A percentile compares a stretch with the other conserved stretches of the same genome.
Evolutionary conservation across 2,888 invertebrate genomes (phyloP).

Genomic region (Fissipunctia ypsillon): DNA sequence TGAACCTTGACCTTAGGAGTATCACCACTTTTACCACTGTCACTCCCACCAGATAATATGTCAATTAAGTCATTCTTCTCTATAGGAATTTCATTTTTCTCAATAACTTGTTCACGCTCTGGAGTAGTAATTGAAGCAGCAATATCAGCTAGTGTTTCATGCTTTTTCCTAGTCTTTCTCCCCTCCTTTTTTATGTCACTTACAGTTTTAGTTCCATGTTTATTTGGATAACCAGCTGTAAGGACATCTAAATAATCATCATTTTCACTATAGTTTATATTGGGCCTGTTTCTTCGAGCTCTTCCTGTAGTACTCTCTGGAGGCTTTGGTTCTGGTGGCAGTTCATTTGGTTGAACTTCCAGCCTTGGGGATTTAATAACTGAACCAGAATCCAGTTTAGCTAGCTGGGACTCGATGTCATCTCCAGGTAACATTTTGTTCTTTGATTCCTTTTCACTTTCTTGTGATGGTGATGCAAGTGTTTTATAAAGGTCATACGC

Average conservation of each 20-base stretch:
- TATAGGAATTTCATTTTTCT: constrained; percentile 75
- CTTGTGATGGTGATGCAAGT: constrained; percentile 86
- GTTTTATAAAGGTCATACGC: constrained; percentile 89
- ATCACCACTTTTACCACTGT: constrained; percentile 75
- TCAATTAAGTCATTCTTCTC: constrained; percentile 83
- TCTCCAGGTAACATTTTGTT: constrained; percentile 75
- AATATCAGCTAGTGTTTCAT: constrained; percentile 74
- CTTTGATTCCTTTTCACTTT: constrained; percentile 76
- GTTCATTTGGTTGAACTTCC: constrained; percentile 81
- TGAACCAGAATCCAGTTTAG: constrained; percentile 80
- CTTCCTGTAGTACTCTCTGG: constrained; percentile 82
- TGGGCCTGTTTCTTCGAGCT: constrained; percentile 86
- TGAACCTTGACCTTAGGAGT: constrained; percentile 77
- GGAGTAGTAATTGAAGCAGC: constrained; percentile 67
- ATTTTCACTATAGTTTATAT: constrained; percentile 90
- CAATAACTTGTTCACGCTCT: constrained; percentile 73
- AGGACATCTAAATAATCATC: constrained; percentile 89
- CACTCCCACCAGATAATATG: constrained; percentile 80
- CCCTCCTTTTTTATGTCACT: constrained; percentile 85
- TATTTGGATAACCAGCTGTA: constrained; percentile 82
- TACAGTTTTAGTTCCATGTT: constrained; percentile 82
- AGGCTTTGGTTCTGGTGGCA: constrained; percentile 85
- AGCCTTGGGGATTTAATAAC: constrained; percentile 77
- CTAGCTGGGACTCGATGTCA: constrained; percentile 84
- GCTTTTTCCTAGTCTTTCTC: constrained; percentile 83